phyloP scores from a whole-genome alignment of 2,888 invertebrate species.

The Panzeria rudis region DNA sequence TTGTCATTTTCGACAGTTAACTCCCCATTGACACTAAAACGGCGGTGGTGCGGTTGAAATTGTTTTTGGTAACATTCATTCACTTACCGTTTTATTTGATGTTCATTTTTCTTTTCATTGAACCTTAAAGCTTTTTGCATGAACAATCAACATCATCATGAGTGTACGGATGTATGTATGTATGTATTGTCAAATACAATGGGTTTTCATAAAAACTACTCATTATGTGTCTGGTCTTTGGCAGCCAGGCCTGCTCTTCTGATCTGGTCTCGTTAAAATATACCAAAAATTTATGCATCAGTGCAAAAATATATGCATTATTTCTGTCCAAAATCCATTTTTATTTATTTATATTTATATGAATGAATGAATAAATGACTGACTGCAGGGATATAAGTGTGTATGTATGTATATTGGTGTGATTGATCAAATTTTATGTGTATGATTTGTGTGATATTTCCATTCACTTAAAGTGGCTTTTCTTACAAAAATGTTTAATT shows the following conservation, averaged over 20 bases:
- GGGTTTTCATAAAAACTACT: slow-evolving; percentile 8
- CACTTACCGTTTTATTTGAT: slow-evolving; percentile 59
- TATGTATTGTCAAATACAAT: slow-evolving; percentile 46
- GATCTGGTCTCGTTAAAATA: slow-evolving; percentile 55
- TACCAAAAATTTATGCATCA: slow-evolving; percentile 62
- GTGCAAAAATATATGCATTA: slow-evolving; percentile 54
- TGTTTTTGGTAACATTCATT: slow-evolving; percentile 44
- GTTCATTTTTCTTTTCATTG: slow-evolving; percentile 3
- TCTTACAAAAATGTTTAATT: slow-evolving; percentile 67
- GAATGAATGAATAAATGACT: slow-evolving; percentile 24
- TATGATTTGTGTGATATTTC: slow-evolving; percentile 57
- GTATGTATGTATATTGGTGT: slow-evolving; percentile 35
- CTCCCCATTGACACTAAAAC: slow-evolving; percentile 75
- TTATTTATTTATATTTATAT: slow-evolving; percentile 38
- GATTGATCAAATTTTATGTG: slow-evolving; percentile 64
- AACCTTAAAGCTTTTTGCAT: slow-evolving; percentile 58
- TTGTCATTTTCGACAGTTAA: slow-evolving; percentile 80
- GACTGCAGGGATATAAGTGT: background rate
- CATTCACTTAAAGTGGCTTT: slow-evolving; percentile 57
- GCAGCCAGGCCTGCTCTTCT: background rate
- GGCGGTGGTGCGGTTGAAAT: slow-evolving; percentile 14
- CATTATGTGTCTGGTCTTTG: slow-evolving; percentile 10
- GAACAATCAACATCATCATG: slow-evolving; percentile 56
- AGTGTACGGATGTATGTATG: too few relatives aligned
- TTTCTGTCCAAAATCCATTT: slow-evolving; percentile 24